Conservation (phyloP, 2,113 vertebrate species). For the Siniperca chuatsi region DNA sequence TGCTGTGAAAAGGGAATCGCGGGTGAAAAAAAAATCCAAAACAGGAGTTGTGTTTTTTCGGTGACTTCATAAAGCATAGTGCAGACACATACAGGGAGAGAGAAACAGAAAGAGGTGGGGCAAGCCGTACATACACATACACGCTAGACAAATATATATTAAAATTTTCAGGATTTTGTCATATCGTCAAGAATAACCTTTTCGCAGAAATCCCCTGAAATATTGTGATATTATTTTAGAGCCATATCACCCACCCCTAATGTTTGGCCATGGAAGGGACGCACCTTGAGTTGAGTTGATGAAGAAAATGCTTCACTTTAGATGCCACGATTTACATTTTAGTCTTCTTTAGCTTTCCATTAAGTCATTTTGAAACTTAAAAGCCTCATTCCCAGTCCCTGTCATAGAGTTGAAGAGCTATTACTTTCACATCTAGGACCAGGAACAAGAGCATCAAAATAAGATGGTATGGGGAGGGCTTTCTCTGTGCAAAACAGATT, state of each 20-base stretch:
- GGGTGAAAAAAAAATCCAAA: too few relatives aligned
- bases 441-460: constrained; percentile 47
- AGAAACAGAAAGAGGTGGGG: too few relatives aligned
- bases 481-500: constrained; percentile 36
- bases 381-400: constrained; percentile 51
- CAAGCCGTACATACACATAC: too few relatives aligned
- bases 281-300: constrained; percentile 48
- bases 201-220: too few relatives aligned
- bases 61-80: too few relatives aligned
- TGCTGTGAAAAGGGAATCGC: too few relatives aligned
- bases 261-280: constrained; percentile 25
- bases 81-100: too few relatives aligned
- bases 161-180: too few relatives aligned
- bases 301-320: constrained; percentile 53
- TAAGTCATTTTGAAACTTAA: constrained; percentile 50
- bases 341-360: constrained; percentile 48
- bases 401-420: constrained; percentile 52
- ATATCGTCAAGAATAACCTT: too few relatives aligned
- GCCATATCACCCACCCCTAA: neutral
- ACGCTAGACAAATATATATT: too few relatives aligned
- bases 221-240: too few relatives aligned
- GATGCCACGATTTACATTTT: constrained; percentile 34
- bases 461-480: neutral
- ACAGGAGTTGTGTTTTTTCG: too few relatives aligned
- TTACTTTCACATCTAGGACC: constrained; percentile 66